These are phyloP conservation scores for Pogonomyrmex californicus DNA, from an alignment of 1,140 invertebrate species.

Conservation along the genomic window DNA sequence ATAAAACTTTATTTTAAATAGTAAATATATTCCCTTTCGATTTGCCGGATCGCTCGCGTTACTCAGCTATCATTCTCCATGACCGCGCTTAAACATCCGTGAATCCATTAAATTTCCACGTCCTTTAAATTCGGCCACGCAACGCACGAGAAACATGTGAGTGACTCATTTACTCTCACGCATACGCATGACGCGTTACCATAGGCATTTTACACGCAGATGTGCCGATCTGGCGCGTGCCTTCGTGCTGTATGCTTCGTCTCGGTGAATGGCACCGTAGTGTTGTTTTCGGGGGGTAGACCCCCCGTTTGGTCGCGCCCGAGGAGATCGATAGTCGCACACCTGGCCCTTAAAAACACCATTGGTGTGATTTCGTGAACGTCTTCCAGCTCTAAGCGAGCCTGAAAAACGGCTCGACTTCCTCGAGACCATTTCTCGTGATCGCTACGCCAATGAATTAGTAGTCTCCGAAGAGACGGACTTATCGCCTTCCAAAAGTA, in stretches of 20 bases:
- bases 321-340: conserved; percentile 71
- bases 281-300: conserved; percentile 28
- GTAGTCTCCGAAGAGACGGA: conserved; percentile 10
- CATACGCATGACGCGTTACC: conserved; percentile 58
- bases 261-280: conserved; percentile 29
- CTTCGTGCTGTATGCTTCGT: conserved; percentile 46
- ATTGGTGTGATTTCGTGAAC: conserved; percentile 78
- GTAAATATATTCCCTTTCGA: too few relatives aligned
- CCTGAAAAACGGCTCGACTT: neutral
- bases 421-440: neutral
- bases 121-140: neutral
- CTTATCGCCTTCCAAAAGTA: conserved; percentile 37
- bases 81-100: neutral
- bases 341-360: conserved; percentile 79
- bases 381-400: conserved; percentile 21
- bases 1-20: too few relatives aligned
- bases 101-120: neutral
- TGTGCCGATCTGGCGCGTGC: conserved; percentile 75
- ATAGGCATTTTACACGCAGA: conserved; percentile 72
- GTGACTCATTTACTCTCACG: conserved; percentile 59
- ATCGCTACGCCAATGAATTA: conserved; percentile 23
- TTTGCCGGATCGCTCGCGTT: neutral
- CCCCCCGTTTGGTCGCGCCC: conserved; percentile 56
- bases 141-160: conserved; percentile 1
- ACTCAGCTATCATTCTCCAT: neutral